Conservation (phyloP, 2,113 vertebrate species). For the rabbit (Oryctolagus cuniculus) region DNA sequence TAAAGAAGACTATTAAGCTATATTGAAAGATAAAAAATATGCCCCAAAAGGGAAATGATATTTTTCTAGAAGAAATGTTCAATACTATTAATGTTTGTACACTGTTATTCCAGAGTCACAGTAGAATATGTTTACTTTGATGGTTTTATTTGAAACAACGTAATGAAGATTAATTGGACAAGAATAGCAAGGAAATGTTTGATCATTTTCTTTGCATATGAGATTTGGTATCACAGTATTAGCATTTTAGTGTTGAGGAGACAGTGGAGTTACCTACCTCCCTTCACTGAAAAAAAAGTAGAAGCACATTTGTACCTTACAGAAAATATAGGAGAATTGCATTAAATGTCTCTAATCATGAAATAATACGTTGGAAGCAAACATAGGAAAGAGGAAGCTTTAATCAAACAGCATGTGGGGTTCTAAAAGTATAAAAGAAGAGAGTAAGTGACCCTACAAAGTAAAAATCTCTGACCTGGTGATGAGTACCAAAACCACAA, state of each 20-base stretch:
- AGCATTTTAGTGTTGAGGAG: neutral
- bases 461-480: neutral
- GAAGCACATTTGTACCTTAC: neutral
- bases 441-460: neutral
- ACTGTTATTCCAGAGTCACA: neutral
- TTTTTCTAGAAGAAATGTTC: constrained; percentile 38
- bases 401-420: too few relatives aligned
- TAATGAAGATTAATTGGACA: neutral
- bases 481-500: neutral
- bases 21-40: neutral
- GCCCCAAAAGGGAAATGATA: neutral
- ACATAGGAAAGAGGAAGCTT: too few relatives aligned
- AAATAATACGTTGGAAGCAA: neutral
- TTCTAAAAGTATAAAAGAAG: neutral
- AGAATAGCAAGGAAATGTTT: neutral
- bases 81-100: neutral
- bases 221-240: neutral
- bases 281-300: neutral
- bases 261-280: neutral
- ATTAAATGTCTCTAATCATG: neutral
- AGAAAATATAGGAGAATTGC: neutral
- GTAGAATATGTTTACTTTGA: neutral
- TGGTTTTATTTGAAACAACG: neutral
- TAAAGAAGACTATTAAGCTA: neutral
- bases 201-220: neutral